Base-by-base conservation (phyloP, 2,113 vertebrate genomes). In the Bombycilla garrulus region DNA sequence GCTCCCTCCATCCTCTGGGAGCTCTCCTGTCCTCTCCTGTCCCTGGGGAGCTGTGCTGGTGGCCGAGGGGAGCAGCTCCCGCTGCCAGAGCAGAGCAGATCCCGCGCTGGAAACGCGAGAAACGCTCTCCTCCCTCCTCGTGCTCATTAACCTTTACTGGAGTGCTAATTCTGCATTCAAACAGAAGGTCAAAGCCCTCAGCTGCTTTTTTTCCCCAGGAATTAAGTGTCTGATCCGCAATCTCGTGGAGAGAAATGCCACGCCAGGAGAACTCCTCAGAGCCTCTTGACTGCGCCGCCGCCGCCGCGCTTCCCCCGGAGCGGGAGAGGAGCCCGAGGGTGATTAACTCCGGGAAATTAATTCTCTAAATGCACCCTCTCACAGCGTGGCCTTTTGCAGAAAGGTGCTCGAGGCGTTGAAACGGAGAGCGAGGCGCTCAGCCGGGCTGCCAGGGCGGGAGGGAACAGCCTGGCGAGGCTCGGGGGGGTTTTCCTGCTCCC, bases 101-200 rank as follows among this genome's bases (percentile, higher is more conserved):
- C 28, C 36, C 2, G 0, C 20, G 35, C 70, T 38, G 44, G 22
- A 15, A 40, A 6, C 3, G 7, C 11, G 29, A 20, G 20, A 79
- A 85, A 12, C 10, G 12, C 86, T 62, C 53, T 20, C 10, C 73
- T 88, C 38, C 20, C 62, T 54, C 38, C 74, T 13, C 7, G 23
- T 42, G 61, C 74, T 81, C 94, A 86, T 93, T 94, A 95, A 95
- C 95, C 92, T 96, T 95, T 96, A n/a, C 56, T 8, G 1, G 50
- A 90, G 84, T 44, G 84, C 91, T 95, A 67, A 81, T 92, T 83
- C 86, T 7, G 10, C 3, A 72, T 29, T 92, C 81, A 36, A 38
- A 42, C 25, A 85, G 26, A 95, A 96, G 88, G 90, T 92, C 93
- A 93, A 64, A 93, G 90, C 88, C 73, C 92, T 95, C n/a, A 72